Base-by-base conservation (phyloP, 1,140 invertebrate species). In the Caenorhabditis inopinata region DNA sequence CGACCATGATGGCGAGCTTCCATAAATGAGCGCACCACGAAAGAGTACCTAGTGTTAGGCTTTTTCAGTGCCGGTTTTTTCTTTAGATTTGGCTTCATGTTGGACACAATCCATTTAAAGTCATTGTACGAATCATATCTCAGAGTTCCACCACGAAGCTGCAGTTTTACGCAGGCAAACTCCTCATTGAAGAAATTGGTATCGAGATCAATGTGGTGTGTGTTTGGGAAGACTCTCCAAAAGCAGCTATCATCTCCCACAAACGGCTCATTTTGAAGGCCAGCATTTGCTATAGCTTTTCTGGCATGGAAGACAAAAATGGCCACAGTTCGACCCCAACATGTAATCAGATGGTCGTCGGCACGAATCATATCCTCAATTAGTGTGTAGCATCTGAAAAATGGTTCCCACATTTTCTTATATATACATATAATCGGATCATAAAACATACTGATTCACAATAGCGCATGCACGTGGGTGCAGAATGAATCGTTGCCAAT, bases 111-210 rank as follows among this genome's bases (percentile, higher is more conserved):
- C 58, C 29, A 38, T 21, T 81, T 81, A 47, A 68, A 77, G 16
- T 81, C 74, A 47, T 73, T 32, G 27, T 68, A 77, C 11, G 74
- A 76, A 29, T 81, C 81, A 42, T 68, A 77, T 25, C 80, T 18
- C 25, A 46, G 9, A 11, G 27, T n/a, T n/a, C 32, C 42, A 11
- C 27, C 42, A 35, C 21, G 27, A 4, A 27, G 18, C 2, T n/a
- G 9, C 25, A 49, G 29, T 29, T 75, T 29, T 16, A 4, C 14
- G 3, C 16, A 23, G 9, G 23, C 18, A 42, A 75, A 75, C 16
- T 75, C 23, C 5, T 74, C 46, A n/a, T 47, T 75, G 25, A 47
- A 75, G 21, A 18, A 48, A 18, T 6, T 21, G 4, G 6, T 12
- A 6, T 75, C 29, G 2, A 53, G n/a, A 21, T 78, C 11, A 21